phyloP scores from a whole-genome alignment of 2,797 vertebrate species.

The Scyliorhinus canicula region DNA sequence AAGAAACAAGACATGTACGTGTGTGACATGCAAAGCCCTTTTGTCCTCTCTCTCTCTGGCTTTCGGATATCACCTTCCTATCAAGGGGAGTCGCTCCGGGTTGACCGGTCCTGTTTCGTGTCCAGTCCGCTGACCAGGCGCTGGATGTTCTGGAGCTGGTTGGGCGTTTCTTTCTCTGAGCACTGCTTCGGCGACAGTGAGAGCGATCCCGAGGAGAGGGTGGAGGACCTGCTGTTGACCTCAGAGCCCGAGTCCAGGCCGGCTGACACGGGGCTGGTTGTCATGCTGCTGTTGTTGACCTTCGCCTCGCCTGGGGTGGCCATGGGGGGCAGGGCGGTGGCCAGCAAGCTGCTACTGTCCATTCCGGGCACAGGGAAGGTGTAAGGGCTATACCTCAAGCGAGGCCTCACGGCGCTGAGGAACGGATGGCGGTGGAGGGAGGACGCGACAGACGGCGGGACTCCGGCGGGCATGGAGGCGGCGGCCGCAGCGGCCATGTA shows the following conservation, averaged over 20 bases:
- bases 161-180: constrained; percentile 77
- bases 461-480: constrained; percentile 57
- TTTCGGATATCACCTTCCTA: neutral
- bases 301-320: constrained; percentile 66
- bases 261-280: constrained; percentile 69
- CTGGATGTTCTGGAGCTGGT: constrained; percentile 92
- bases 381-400: constrained; percentile 93
- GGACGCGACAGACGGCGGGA: constrained; percentile 68
- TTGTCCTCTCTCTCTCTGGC: neutral
- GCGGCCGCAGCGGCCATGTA: constrained; percentile 92
- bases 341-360: constrained; percentile 77
- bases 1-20: constrained; percentile 3
- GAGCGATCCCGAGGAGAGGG: constrained; percentile 77
- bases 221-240: constrained; percentile 82
- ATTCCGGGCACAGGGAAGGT: constrained; percentile 77
- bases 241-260: constrained; percentile 86
- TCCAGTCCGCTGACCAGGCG: constrained; percentile 92
- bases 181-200: constrained; percentile 83
- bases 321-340: constrained; percentile 69
- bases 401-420: constrained; percentile 80
- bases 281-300: constrained; percentile 57
- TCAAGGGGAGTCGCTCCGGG: constrained; percentile 77
- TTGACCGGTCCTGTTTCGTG: constrained; percentile 76
- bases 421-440: constrained; percentile 86
- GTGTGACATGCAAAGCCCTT: constrained; percentile 35